Percentiles rank a stretch among this genome's conserved stretches.
phyloP scores from a whole-genome alignment of 92 coral and sea anemone species.

The Zoanthus solanderi region DNA sequence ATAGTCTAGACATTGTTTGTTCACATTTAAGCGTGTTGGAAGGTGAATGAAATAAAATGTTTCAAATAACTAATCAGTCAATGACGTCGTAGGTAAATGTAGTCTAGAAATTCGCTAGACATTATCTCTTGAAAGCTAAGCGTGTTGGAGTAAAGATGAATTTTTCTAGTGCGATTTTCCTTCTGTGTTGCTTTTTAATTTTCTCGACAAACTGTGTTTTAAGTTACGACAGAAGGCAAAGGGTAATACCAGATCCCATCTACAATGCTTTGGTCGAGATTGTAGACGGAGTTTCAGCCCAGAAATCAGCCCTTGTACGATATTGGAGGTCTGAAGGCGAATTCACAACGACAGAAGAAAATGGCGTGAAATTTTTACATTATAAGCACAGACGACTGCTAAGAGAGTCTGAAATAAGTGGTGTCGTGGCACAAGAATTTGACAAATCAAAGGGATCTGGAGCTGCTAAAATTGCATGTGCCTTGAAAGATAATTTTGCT shows the following conservation, averaged over 20 bases:
- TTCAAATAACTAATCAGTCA: too few relatives aligned
- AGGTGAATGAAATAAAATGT: too few relatives aligned
- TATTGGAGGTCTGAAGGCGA: neutral
- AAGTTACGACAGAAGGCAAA: too few relatives aligned
- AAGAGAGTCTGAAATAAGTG: constrained; percentile 39
- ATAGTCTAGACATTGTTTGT: too few relatives aligned
- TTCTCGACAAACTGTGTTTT: too few relatives aligned
- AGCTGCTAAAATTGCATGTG: neutral
- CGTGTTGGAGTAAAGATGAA: too few relatives aligned
- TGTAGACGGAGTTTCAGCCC: neutral
- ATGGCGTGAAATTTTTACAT: constrained; percentile 36
- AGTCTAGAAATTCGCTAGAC: too few relatives aligned
- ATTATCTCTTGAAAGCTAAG: too few relatives aligned
- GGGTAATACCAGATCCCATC: neutral
- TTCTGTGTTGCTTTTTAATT: too few relatives aligned
- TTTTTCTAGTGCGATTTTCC: too few relatives aligned
- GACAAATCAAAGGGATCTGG: constrained; percentile 50
- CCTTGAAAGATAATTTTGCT: neutral
- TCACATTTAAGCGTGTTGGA: too few relatives aligned
- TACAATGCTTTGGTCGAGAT: neutral
- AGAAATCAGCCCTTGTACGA: neutral
- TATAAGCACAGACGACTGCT: constrained; percentile 13
- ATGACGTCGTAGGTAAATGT: too few relatives aligned
- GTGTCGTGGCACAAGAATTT: constrained; percentile 52
- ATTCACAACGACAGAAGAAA: constrained; percentile 34